Evolutionary conservation across 2,113 vertebrate species (phyloP).

Genomic region (Triplophysa dalaica): DNA sequence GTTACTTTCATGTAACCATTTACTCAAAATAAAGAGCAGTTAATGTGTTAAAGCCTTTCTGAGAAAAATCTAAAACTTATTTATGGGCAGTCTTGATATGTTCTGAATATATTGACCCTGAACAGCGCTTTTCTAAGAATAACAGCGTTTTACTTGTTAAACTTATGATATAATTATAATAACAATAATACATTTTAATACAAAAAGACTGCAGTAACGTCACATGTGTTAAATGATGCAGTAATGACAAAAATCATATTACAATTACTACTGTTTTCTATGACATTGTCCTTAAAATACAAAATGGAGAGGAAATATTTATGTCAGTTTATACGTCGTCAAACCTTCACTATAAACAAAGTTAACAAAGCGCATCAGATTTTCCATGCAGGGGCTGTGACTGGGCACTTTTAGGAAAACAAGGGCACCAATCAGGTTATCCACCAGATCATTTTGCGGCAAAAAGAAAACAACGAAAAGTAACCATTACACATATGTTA

Average conservation of each 20-base stretch:
- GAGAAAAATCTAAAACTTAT: no score
- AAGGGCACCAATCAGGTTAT: constrained; percentile 40
- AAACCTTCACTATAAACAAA: constrained; percentile 41
- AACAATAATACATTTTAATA: no score
- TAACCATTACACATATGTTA: not conserved
- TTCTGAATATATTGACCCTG: no score
- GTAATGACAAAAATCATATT: not conserved
- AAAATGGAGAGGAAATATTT: constrained; percentile 20
- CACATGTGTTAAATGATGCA: not conserved
- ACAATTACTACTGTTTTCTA: not conserved
- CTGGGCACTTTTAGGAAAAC: constrained; percentile 30
- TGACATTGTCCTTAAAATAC: not conserved
- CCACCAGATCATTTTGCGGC: constrained; percentile 41
- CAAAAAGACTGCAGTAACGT: no score
- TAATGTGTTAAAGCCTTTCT: no score
- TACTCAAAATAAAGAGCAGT: not conserved
- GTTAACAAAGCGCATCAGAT: constrained; percentile 31
- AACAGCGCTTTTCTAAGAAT: no score
- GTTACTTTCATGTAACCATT: no score
- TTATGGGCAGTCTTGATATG: no score
- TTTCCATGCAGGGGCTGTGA: constrained; percentile 45
- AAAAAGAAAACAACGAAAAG: constrained; percentile 8
- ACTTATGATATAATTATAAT: no score
- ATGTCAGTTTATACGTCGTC: not conserved
- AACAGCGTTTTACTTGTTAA: no score